A percentile compares a stretch with the other conserved stretches of the same genome.
phyloP scores from a whole-genome alignment of 2,888 invertebrate genomes.

The Agrochola lychnidis region DNA sequence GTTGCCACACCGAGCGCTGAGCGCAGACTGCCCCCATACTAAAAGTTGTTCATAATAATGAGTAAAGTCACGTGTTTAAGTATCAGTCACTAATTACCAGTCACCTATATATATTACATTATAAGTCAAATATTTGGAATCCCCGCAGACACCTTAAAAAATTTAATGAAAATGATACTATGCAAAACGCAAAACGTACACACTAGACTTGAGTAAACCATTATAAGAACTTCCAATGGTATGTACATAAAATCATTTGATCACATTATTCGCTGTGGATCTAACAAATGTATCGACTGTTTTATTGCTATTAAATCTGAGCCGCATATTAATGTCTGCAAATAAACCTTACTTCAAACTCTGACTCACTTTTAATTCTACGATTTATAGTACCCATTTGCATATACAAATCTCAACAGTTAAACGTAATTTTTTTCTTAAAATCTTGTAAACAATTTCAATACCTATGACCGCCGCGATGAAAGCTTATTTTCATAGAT shows the following conservation, averaged over 20 bases:
- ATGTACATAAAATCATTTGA: slow-evolving; percentile 37
- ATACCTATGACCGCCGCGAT: background rate
- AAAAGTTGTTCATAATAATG: too few relatives aligned
- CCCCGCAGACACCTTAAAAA: background rate
- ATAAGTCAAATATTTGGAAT: background rate
- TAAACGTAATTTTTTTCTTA: background rate
- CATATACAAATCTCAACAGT: background rate
- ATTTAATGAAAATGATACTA: background rate
- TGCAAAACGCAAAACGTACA: background rate
- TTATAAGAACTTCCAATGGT: slow-evolving; percentile 8
- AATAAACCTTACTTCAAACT: slow-evolving; percentile 44
- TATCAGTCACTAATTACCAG: too few relatives aligned
- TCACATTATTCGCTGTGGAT: slow-evolving; percentile 18
- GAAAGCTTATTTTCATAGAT: too few relatives aligned
- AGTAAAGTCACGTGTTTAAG: too few relatives aligned
- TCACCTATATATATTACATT: background rate
- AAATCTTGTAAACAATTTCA: background rate
- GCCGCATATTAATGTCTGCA: slow-evolving; percentile 33
- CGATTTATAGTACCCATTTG: slow-evolving; percentile 29
- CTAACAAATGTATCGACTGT: slow-evolving; percentile 41
- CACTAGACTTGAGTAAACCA: background rate
- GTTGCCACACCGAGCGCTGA: too few relatives aligned
- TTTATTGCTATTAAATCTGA: slow-evolving; percentile 47
- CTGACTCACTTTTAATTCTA: slow-evolving; percentile 23
- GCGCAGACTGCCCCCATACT: too few relatives aligned